These are phyloP conservation scores for Rugalucina vietnamica DNA, from an alignment of 2,888 invertebrate genomes.

Conservation along the genomic window DNA sequence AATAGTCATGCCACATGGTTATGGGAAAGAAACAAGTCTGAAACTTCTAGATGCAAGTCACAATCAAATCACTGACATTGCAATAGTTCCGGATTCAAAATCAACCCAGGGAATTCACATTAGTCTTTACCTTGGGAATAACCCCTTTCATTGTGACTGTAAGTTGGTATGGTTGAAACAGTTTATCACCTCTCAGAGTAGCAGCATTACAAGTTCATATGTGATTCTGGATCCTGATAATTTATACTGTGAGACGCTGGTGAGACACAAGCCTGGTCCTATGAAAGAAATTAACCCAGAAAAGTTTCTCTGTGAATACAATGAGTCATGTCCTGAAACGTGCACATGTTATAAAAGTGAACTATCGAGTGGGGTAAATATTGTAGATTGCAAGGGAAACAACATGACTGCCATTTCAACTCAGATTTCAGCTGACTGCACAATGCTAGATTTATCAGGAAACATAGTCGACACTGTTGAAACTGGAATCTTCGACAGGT, in stretches of 20 bases:
- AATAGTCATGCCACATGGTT: neutral
- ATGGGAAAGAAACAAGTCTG: too few relatives aligned
- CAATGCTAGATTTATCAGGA: neutral
- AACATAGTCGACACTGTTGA: neutral
- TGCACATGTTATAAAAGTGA: neutral
- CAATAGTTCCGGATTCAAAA: neutral
- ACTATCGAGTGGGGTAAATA: neutral
- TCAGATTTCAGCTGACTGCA: neutral
- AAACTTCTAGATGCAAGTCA: neutral
- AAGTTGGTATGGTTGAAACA: neutral
- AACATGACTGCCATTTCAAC: neutral
- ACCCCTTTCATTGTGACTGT: constrained; percentile 13
- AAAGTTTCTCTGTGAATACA: neutral
- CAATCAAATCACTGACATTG: neutral
- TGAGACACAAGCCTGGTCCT: neutral
- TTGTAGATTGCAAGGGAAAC: neutral
- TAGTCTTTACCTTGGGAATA: neutral
- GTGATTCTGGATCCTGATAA: neutral
- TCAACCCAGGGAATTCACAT: neutral
- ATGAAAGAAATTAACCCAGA: neutral
- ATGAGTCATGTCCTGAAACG: neutral
- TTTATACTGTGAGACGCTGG: neutral
- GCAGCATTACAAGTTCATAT: neutral
- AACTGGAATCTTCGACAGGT: neutral
- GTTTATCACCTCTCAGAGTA: neutral